These are phyloP conservation scores for Psilopsiagon aurifrons DNA, from an alignment of 2,113 vertebrate species.

Conservation along the genomic window DNA sequence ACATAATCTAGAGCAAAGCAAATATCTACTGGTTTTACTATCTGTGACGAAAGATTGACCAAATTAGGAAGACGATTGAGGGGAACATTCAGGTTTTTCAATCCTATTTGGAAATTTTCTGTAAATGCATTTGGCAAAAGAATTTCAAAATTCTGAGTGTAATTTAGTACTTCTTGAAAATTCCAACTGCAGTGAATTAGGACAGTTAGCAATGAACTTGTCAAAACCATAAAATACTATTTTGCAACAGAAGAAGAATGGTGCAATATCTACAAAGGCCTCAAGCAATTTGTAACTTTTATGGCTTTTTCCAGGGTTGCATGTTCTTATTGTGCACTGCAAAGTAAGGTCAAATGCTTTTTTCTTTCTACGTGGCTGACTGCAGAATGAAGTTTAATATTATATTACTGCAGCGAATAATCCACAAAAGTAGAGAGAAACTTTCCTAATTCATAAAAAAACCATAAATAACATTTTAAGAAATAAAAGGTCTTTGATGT, in stretches of 20 bases:
- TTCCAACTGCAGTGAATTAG: neutral
- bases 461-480: neutral
- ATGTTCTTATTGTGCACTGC: neutral
- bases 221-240: neutral
- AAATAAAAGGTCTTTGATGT: neutral
- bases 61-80: neutral
- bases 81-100: neutral
- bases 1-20: neutral
- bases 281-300: neutral
- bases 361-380: neutral
- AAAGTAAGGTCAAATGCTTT: neutral
- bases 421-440: neutral
- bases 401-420: neutral
- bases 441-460: neutral
- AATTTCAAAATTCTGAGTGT: neutral
- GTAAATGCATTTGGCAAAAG: neutral
- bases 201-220: neutral
- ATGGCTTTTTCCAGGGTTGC: neutral
- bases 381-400: neutral
- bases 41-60: neutral
- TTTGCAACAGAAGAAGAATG: neutral
- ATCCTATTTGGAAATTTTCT: neutral
- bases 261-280: neutral
- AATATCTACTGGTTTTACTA: neutral
- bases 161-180: conserved; percentile 1